Evolutionary conservation across 2,888 invertebrate species (phyloP), one percentile per base, ranked within the genome.

Genomic region (Conchocele bisecta): DNA sequence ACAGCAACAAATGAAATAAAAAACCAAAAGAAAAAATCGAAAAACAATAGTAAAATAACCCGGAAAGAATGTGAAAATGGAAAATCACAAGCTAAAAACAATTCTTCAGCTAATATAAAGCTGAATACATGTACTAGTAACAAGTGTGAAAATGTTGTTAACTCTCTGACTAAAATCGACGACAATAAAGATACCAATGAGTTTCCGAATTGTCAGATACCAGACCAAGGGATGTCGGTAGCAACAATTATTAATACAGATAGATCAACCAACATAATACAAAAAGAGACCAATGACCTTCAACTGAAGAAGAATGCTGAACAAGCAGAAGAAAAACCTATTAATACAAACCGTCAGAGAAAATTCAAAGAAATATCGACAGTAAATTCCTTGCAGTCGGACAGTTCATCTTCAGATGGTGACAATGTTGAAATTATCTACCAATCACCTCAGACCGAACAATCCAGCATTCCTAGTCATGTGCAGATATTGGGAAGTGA

Each of bases 381-480:
- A 11, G 22, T 3, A 51, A 51, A 51, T 17, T 3, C 28, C 22
- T 33, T 51, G 31, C 13, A 51, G 2, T 9, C 35, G 2, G 51
- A 48, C 2, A 35, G 42, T 11, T 70, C 66, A 17, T 73, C 72
- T 2, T 54, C 72, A 3, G 73, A 69, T 35, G 76, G 70, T 15
- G 72, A 73, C 9, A 69, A 72, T 20, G 73, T 76, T 26, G 72
- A 73, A 44, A 76, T 76, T 59, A 66, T 76, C 13, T 76, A 76
- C 37, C 72, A 76, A 28, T 63, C 75, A 31, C 33, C 31, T 15
- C 31, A 51, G 35, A 22, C 22, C 5, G 35, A 31, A 51, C 6
- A 28, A 15, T 17, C 28, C 15, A 48, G 29, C 4, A 4, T 9
- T 9, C 4, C 28, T 5, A 48, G n/a, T 3, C 17, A 26, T 11